A percentile compares a stretch with the other conserved stretches of the same genome.
phyloP scores from a whole-genome alignment of 2,113 vertebrate species.

The Otus sunia region DNA sequence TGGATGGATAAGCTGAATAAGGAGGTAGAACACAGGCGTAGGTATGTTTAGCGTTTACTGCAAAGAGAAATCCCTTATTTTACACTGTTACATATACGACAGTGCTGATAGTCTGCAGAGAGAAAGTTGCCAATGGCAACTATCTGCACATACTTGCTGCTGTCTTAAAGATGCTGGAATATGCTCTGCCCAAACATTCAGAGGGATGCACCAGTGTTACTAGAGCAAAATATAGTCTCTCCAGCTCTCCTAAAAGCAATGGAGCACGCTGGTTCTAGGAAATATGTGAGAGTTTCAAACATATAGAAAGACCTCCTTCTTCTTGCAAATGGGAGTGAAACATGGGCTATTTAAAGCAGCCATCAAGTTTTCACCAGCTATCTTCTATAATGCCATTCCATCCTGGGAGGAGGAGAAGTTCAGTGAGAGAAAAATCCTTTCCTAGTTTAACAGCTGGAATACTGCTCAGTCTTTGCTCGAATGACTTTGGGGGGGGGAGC shows the following conservation, averaged over 20 bases:
- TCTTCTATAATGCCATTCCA: background rate
- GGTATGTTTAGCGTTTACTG: background rate
- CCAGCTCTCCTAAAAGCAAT: background rate
- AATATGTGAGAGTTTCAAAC: background rate
- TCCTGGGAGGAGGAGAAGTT: background rate
- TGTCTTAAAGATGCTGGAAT: background rate
- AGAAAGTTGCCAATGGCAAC: slow-evolving; percentile 3
- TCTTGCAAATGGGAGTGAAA: background rate
- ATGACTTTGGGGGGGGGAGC: background rate
- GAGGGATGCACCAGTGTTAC: background rate
- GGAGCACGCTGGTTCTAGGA: background rate
- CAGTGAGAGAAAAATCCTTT: background rate
- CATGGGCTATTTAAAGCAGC: background rate
- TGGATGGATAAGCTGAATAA: background rate
- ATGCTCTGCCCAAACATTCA: background rate
- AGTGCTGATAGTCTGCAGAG: background rate
- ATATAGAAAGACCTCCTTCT: background rate
- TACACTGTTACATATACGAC: accelerated
- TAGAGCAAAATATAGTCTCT: background rate
- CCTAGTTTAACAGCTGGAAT: background rate
- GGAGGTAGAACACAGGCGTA: background rate
- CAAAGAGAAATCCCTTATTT: background rate
- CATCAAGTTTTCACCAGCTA: background rate
- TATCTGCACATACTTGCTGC: background rate
- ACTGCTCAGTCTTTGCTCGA: background rate